phyloP scores from a whole-genome alignment of 2,888 invertebrate species.

The Cephus sareptanus region DNA sequence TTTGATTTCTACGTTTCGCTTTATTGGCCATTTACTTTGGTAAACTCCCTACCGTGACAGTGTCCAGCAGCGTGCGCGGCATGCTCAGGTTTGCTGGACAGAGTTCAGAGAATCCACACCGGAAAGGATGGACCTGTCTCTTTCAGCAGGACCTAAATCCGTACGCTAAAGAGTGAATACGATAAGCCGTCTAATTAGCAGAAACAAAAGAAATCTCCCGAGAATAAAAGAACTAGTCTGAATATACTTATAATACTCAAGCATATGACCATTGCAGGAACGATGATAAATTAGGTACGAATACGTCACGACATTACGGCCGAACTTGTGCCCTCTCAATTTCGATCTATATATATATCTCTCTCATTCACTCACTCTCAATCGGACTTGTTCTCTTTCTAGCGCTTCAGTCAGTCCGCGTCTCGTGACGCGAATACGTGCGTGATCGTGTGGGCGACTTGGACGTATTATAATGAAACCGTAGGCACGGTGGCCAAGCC shows the following conservation, averaged over 20 bases:
- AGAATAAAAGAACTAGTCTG: neutral
- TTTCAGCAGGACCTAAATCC: too few relatives aligned
- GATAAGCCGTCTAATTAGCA: neutral
- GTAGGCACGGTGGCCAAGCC: constrained; percentile 7
- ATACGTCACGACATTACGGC: neutral
- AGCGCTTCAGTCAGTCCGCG: neutral
- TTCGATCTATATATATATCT: neutral
- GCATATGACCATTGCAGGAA: neutral
- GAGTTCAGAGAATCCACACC: neutral
- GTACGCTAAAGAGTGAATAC: neutral
- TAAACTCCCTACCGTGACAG: neutral
- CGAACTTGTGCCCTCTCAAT: neutral
- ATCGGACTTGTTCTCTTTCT: neutral
- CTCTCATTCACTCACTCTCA: neutral
- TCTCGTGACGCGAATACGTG: constrained; percentile 2
- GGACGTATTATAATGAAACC: neutral
- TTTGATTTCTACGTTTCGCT: constrained; percentile 1
- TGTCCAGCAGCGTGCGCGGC: neutral
- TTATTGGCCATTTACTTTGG: neutral
- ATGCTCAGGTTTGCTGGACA: neutral
- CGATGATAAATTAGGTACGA: neutral
- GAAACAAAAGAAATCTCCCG: neutral
- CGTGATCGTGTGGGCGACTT: constrained; percentile 4
- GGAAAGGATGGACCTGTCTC: too few relatives aligned
- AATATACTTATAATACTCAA: too few relatives aligned